Conservation (phyloP, 1,140 invertebrate species). For the Diachasma alloeum region DNA sequence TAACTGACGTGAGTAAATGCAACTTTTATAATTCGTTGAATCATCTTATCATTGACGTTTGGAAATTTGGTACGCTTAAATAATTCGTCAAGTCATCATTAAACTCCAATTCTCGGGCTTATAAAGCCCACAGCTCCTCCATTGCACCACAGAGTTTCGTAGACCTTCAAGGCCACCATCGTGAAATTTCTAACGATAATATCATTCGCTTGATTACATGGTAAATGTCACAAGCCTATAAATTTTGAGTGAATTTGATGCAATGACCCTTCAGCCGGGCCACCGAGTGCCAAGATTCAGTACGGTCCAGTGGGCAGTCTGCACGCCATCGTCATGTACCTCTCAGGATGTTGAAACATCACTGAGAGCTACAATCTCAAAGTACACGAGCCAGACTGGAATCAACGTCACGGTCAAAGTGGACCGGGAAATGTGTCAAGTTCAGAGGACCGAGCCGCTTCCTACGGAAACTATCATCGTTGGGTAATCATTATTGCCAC, state of each 20-base stretch:
- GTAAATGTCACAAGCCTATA: no score
- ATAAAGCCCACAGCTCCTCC: background rate
- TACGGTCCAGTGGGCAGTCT: slow-evolving; percentile 71
- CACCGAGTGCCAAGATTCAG: slow-evolving; percentile 72
- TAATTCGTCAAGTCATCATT: background rate
- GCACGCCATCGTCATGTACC: slow-evolving; percentile 69
- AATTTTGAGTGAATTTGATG: background rate
- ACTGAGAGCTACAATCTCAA: slow-evolving; percentile 59
- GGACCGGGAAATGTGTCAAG: slow-evolving; percentile 71
- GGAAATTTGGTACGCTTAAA: no score
- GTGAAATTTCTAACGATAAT: no score
- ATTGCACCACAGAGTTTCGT: background rate
- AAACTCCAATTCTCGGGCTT: background rate
- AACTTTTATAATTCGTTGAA: no score
- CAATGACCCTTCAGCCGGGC: slow-evolving; percentile 64
- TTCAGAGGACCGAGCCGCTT: slow-evolving; percentile 47
- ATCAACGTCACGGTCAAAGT: slow-evolving; percentile 67
- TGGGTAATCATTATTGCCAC: slow-evolving; percentile 52
- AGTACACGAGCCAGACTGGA: slow-evolving; percentile 61
- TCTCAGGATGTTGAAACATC: slow-evolving; percentile 67
- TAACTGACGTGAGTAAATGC: slow-evolving; percentile 69
- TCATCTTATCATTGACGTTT: no score
- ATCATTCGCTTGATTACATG: no score
- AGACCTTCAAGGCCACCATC: no score
- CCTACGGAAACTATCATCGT: slow-evolving; percentile 62